These are phyloP conservation scores for Sprattus sprattus DNA, from an alignment of 2,113 vertebrate genomes.

Conservation along the genomic window DNA sequence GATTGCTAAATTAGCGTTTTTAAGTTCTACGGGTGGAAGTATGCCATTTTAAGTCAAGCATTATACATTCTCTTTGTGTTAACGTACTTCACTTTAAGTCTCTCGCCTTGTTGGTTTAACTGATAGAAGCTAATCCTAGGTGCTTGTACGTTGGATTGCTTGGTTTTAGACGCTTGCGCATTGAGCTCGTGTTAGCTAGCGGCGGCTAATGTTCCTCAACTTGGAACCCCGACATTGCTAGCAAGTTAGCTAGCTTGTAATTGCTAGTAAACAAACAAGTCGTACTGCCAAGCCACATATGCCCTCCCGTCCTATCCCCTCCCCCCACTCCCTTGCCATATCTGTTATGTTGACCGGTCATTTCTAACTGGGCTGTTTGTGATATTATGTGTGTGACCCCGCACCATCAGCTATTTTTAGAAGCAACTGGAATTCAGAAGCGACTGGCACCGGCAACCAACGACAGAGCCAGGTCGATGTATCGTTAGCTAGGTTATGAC, in stretches of 20 bases:
- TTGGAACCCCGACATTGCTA: not conserved
- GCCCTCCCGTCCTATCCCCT: not conserved
- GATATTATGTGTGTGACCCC: constrained; percentile 67
- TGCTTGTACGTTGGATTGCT: not conserved
- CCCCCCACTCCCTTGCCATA: not conserved
- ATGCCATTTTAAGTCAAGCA: not conserved
- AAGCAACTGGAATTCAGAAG: constrained; percentile 57
- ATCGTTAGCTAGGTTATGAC: not conserved
- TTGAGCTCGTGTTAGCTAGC: constrained; percentile 47
- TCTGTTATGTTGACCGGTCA: constrained; percentile 25
- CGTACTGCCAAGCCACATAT: not conserved
- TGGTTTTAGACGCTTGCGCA: not conserved
- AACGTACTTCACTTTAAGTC: not conserved
- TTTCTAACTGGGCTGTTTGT: constrained; percentile 48
- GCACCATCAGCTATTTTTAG: constrained; percentile 71
- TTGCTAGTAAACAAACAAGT: constrained; percentile 37
- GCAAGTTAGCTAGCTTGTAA: constrained; percentile 30
- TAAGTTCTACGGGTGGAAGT: not conserved
- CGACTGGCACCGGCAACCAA: constrained; percentile 39
- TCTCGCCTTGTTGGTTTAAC: not conserved
- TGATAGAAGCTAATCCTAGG: not conserved
- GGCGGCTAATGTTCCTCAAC: constrained; percentile 47
- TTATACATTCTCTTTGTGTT: not conserved
- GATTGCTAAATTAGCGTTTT: not conserved
- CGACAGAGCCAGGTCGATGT: constrained; percentile 13